These are phyloP conservation scores for Numenius arquata DNA, from an alignment of 2,113 vertebrate genomes.

Conservation along the genomic window DNA sequence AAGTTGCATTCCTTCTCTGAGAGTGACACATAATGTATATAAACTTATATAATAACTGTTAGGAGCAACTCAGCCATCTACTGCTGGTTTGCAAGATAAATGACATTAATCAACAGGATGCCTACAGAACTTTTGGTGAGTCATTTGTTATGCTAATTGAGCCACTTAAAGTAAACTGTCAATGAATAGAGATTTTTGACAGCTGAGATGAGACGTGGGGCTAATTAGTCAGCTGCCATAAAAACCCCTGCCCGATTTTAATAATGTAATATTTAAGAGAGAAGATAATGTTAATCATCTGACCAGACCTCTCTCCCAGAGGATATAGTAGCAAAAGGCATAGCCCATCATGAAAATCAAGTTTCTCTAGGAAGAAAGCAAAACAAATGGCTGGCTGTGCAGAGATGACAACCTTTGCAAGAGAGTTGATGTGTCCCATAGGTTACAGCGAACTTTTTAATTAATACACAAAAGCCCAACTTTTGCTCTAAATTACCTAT, in stretches of 20 bases:
- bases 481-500: conserved; percentile 47
- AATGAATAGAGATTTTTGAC: conserved; percentile 69
- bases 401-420: conserved; percentile 46
- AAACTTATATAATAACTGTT: conserved; percentile 78
- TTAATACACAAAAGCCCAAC: conserved; percentile 50
- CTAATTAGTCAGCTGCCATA: conserved; percentile 72
- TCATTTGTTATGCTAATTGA: conserved; percentile 86
- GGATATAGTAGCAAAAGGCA: background rate
- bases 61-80: conserved; percentile 73
- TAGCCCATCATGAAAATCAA: background rate
- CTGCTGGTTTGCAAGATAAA: conserved; percentile 79
- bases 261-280: conserved; percentile 73
- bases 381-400: conserved; percentile 24
- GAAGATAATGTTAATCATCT: conserved; percentile 71
- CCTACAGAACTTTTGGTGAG: conserved; percentile 83
- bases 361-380: background rate
- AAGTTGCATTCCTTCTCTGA: conserved; percentile 17
- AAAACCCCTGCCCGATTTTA: conserved; percentile 59
- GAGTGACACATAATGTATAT: conserved; percentile 58
- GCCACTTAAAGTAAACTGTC: conserved; percentile 80
- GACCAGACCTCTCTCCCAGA: conserved; percentile 57
- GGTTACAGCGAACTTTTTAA: conserved; percentile 30
- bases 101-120: conserved; percentile 85
- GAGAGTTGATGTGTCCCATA: conserved; percentile 32
- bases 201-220: conserved; percentile 68